Evolutionary conservation across 1,140 invertebrate genomes (phyloP).

Genomic region (Drosophila kepulauana): DNA sequence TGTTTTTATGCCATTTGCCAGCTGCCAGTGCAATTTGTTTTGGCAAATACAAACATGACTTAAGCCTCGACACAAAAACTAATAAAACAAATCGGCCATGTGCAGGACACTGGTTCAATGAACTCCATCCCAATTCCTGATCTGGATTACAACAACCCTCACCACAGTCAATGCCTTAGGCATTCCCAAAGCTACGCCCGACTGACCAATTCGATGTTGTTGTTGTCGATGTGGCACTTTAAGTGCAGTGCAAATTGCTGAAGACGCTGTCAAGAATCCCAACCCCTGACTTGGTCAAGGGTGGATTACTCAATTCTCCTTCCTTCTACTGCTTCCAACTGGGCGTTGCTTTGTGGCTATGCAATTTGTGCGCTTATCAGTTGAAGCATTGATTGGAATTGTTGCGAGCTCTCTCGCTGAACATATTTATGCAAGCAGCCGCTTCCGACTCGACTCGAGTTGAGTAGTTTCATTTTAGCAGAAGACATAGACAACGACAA

Average conservation of each 20-base stretch:
- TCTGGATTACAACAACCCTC: constrained; percentile 36
- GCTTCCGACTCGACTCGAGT: constrained; percentile 50
- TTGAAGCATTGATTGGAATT: constrained; percentile 72
- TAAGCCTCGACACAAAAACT: constrained; percentile 53
- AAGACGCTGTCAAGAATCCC: constrained; percentile 44
- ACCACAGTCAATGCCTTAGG: constrained; percentile 45
- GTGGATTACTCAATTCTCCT: constrained; percentile 1
- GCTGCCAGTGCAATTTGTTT: constrained; percentile 67
- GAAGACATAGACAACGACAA: constrained; percentile 11
- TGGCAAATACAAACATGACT: constrained; percentile 46
- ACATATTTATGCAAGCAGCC: constrained; percentile 57
- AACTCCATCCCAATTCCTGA: constrained; percentile 40
- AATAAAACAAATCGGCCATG: constrained; percentile 80
- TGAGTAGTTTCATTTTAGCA: constrained; percentile 52
- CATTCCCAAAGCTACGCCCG: constrained; percentile 34
- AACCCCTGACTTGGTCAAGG: background rate
- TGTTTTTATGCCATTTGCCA: constrained; percentile 48
- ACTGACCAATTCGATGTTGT: constrained; percentile 53
- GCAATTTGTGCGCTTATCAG: constrained; percentile 78
- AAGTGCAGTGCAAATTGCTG: constrained; percentile 71
- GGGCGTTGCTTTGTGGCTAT: constrained; percentile 61
- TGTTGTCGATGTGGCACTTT: constrained; percentile 49
- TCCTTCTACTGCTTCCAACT: constrained; percentile 21
- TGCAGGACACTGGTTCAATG: constrained; percentile 73
- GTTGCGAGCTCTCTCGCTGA: constrained; percentile 13